Base-by-base conservation (phyloP, 2,113 vertebrate species). In the Callionymus lyra region DNA sequence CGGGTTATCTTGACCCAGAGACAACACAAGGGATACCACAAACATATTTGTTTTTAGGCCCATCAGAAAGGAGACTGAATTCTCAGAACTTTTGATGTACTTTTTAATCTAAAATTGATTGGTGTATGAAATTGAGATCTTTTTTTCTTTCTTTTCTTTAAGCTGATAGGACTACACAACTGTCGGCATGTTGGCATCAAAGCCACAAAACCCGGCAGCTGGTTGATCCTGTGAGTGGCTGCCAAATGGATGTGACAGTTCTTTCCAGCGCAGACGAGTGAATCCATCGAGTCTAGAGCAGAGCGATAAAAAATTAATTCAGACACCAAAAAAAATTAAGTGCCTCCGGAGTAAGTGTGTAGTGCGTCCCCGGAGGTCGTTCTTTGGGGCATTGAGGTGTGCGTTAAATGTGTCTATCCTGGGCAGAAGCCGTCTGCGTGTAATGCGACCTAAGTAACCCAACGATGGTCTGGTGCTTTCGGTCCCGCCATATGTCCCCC, bases 241-340 rank as follows among this genome's bases (percentile, higher is more conserved):
- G 79, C 72, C 81, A 83, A 82, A 70, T 64, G 72, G 69, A 57
- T 68, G 63, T 68, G 73, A 74, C 77, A 77, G 65, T 69, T 69
- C 63, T 44, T 56, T 69, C 58, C 50, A 50, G 63, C 80, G 72
- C 72, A 84, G 76, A 81, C 85, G 82, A 80, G 81, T 85, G 75
- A 85, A 72, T 85, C 77, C 75, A 79, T 79, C 74, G 81, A 74
- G 63, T 76, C 53, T 80, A 75, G 79, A 53, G 78, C 84, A 74
- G 77, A 75, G 83, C 80, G 80, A 87, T 91, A 64, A 90, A 91
- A 90, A 90, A 91, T 90, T 88, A 84, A 90, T 90, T 83, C 73
- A 47, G 53, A 85, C 82, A 82, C 79, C 76, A 32, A 70, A 65
- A 87, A 89, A 75, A 75, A 75, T 87, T 84, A 91, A 88, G 83